Evolutionary conservation across 1,140 invertebrate genomes (phyloP), one percentile per base, ranked within the genome.

Genomic region (Eufriesea mexicana): DNA sequence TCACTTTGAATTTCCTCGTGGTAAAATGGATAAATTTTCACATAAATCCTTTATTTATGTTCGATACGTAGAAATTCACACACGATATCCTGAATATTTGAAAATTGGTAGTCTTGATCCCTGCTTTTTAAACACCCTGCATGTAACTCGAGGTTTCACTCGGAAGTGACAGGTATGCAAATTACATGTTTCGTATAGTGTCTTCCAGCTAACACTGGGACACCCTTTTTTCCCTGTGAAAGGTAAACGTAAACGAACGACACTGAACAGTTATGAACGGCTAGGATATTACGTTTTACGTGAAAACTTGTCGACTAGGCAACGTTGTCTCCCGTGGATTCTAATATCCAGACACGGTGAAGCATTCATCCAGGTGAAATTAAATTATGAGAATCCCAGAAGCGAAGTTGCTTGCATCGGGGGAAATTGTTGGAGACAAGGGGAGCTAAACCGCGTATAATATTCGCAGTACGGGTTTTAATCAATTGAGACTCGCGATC

Each of bases 341-440:
- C 25, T 72, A 72, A 72, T 72, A 55, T 55, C 25, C 47, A 35
- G n/a, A 14, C n/a, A 35, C 16, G 9, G 2, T 42, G 10, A 55
- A 72, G 28, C 70, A 23, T 55, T 55, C 9, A 35, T 28, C 14
- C 28, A 18, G 8, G 0, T 64, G 62, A 64, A 23, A 64, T 64
- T 35, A 64, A 64, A 64, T 64, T 64, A 64, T 42, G 62, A 64
- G 62, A 64, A 20, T 64, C 25, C 62, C 28, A 28, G 49, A 35
- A 72, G 70, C 16, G 51, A 10, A 47, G 10, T 72, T 35, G 47
- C 18, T 72, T 35, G 47, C 18, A 51, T 55, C 70, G 4, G 6
- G 70, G 70, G 28, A 72, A 72, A 72, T 72, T 55, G 70, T 72
- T 54, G 12, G 47, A 72, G 47, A 72, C 14, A 20, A 16, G 70